phyloP scores from a whole-genome alignment of 2,888 invertebrate species.

The Anaspis maculata region DNA sequence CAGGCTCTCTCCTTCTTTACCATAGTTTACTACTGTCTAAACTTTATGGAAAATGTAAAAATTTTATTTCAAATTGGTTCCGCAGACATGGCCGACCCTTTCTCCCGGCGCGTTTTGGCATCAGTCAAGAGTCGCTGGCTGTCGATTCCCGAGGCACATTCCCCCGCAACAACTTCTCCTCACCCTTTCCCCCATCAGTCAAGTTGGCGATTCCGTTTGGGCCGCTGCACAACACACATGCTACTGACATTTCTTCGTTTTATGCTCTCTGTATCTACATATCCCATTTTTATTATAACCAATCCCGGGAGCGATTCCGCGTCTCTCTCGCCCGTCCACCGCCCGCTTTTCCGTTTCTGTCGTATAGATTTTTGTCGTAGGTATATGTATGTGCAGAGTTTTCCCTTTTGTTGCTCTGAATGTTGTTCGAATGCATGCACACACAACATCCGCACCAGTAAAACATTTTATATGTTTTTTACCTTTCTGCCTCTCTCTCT shows the following conservation, averaged over 20 bases:
- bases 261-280: conserved; percentile 41
- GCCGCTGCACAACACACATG: conserved; percentile 36
- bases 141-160: conserved; percentile 29
- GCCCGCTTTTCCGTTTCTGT: conserved; percentile 2
- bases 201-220: conserved; percentile 12
- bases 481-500: conserved; percentile 17
- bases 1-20: too few relatives aligned
- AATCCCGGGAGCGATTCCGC: conserved; percentile 36
- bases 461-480: conserved; percentile 27
- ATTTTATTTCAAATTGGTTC: conserved; percentile 19
- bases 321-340: conserved; percentile 24
- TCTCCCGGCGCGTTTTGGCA: conserved; percentile 26
- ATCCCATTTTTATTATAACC: conserved; percentile 43
- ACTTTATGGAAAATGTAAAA: conserved; percentile 14
- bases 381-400: conserved; percentile 29
- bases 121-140: conserved; percentile 37
- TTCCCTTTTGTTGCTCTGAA: conserved; percentile 22
- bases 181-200: too few relatives aligned
- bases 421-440: conserved; percentile 27
- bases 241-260: conserved; percentile 40
- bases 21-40: conserved; percentile 6
- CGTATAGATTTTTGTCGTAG: not conserved
- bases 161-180: conserved; percentile 18
- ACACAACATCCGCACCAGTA: conserved; percentile 23
- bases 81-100: conserved; percentile 17